Evolutionary conservation across 2,113 vertebrate genomes (phyloP).

Genomic region (Delphinus delphis): DNA sequence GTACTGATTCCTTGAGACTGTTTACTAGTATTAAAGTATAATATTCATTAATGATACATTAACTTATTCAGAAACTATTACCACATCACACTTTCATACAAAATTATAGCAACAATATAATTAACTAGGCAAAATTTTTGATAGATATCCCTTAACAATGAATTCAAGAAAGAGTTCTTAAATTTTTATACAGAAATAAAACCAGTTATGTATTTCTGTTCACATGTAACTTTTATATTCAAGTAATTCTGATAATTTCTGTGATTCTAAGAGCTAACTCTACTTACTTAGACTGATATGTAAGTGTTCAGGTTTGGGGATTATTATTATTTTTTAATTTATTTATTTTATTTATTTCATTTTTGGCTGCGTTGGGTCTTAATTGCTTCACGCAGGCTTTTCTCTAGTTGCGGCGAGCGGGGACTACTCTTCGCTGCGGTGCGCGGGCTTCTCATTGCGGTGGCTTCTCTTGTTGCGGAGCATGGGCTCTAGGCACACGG

Average conservation of each 20-base stretch:
- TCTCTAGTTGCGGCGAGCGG: too few species aligned
- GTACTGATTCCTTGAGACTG: not conserved
- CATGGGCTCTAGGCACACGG: too few species aligned
- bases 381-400: too few species aligned
- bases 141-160: not conserved
- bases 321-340: not conserved
- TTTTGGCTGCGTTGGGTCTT: too few species aligned
- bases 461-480: too few species aligned
- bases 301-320: not conserved
- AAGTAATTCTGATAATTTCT: not conserved
- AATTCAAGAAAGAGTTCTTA: not conserved
- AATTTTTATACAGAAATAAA: not conserved
- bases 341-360: too few species aligned
- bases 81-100: not conserved
- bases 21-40: not conserved
- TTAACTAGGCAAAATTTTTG: not conserved
- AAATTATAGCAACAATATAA: not conserved
- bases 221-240: not conserved
- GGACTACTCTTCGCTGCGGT: too few species aligned
- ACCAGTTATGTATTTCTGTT: not conserved
- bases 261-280: not conserved
- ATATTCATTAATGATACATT: not conserved
- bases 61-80: not conserved
- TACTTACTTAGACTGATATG: not conserved
- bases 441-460: fast-evolving